A percentile compares a stretch with the other conserved stretches of the same genome.
These are phyloP conservation scores for Drosophila mimetica DNA, from an alignment of 2,888 invertebrate genomes.

Conservation along the genomic window DNA sequence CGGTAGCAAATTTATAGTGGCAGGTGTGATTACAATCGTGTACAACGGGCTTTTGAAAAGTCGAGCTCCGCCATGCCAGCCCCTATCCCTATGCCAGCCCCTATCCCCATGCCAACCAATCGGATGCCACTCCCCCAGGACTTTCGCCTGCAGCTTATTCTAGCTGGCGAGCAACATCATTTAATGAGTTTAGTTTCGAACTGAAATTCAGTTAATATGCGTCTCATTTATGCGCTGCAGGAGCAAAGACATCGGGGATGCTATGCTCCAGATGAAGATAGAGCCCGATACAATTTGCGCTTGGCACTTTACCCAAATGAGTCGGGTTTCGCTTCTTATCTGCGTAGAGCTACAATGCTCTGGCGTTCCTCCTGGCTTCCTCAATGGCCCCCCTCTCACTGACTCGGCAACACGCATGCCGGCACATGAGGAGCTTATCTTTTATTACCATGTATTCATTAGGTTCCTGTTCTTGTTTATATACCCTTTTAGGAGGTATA, in stretches of 20 bases:
- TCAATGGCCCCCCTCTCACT: not conserved
- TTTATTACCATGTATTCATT: constrained; percentile 75
- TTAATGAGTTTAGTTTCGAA: constrained; percentile 77
- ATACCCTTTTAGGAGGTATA: constrained; percentile 8
- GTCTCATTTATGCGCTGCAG: constrained; percentile 45
- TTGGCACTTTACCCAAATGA: constrained; percentile 69
- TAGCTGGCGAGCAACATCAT: constrained; percentile 46
- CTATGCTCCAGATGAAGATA: constrained; percentile 9
- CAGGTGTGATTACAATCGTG: constrained; percentile 72
- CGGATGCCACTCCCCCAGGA: constrained; percentile 23
- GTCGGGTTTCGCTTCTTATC: constrained; percentile 61
- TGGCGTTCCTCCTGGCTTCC: constrained; percentile 1
- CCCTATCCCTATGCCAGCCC: not conserved
- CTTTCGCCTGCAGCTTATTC: constrained; percentile 17
- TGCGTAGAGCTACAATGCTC: constrained; percentile 52
- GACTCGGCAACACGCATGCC: constrained; percentile 13
- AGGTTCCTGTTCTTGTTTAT: constrained; percentile 38
- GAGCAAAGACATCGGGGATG: constrained; percentile 6
- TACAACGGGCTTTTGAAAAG: constrained; percentile 34
- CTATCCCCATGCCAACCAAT: not conserved
- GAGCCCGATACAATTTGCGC: constrained; percentile 70
- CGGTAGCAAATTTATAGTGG: constrained; percentile 57
- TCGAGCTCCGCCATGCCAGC: constrained; percentile 1
- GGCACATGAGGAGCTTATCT: constrained; percentile 65
- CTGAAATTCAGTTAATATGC: constrained; percentile 77